Evolutionary conservation across 2,797 vertebrate genomes (phyloP).

Genomic region (Dryobates pubescens): DNA sequence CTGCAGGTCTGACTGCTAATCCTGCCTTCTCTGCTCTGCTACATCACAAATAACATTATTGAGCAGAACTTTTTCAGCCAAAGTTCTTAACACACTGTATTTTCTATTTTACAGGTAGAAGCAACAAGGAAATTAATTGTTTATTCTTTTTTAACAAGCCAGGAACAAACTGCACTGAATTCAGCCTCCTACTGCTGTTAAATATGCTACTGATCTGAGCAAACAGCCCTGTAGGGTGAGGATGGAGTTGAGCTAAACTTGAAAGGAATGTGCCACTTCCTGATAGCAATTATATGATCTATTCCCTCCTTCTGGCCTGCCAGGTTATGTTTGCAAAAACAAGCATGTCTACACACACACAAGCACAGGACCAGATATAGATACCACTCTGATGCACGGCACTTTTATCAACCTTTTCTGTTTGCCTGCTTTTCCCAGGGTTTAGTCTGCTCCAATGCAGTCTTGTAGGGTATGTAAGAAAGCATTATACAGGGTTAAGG

Average conservation of each 20-base stretch:
- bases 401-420: neutral
- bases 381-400: neutral
- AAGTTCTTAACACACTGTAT: neutral
- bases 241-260: neutral
- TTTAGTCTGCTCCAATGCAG: neutral
- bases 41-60: neutral
- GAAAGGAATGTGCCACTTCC: neutral
- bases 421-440: neutral
- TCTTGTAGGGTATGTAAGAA: neutral
- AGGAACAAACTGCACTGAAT: neutral
- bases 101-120: neutral
- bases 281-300: neutral
- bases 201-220: neutral
- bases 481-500: neutral
- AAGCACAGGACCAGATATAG: neutral
- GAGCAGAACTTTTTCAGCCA: neutral
- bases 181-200: neutral
- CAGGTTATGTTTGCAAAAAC: neutral
- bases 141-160: neutral
- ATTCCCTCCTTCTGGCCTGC: neutral
- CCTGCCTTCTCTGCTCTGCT: neutral
- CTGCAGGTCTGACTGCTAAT: neutral
- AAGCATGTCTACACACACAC: accelerated
- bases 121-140: neutral
- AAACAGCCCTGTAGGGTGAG: neutral